phyloP scores from a whole-genome alignment of 1,140 invertebrate species.

The Ceratina calcarata region DNA sequence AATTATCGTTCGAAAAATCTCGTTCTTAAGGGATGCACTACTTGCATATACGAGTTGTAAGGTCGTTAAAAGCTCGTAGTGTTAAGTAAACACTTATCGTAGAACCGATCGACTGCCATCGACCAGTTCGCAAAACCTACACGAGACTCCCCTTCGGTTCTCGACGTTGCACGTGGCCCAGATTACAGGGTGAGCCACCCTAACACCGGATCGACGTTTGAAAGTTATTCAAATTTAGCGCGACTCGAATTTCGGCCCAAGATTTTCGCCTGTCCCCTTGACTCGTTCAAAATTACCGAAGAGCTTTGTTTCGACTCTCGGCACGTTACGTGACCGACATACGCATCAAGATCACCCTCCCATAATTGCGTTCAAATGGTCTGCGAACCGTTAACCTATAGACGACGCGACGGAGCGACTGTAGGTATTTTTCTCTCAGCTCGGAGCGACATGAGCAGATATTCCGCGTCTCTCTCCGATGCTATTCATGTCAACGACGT shows the following conservation, averaged over 20 bases:
- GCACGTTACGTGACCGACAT: conserved; percentile 40
- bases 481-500: background rate
- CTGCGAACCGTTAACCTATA: background rate
- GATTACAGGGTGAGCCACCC: conserved; percentile 77
- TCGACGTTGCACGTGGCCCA: conserved; percentile 73
- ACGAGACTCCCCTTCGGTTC: conserved; percentile 49
- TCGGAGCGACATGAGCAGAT: background rate
- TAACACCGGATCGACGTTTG: conserved; percentile 52
- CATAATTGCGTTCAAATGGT: background rate
- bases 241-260: conserved; percentile 36
- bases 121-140: conserved; percentile 38
- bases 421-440: background rate
- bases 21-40: conserved; percentile 45
- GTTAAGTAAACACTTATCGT: conserved; percentile 65
- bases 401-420: background rate
- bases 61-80: conserved; percentile 16
- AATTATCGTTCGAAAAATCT: conserved; percentile 29
- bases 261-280: conserved; percentile 47
- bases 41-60: conserved; percentile 12
- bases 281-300: conserved; percentile 61
- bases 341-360: background rate
- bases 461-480: background rate
- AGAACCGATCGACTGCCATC: conserved; percentile 34
- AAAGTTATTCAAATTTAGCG: conserved; percentile 78
- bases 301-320: conserved; percentile 64